phyloP scores from a whole-genome alignment of 2,797 vertebrate species.

The Onychomys leucogaster region DNA sequence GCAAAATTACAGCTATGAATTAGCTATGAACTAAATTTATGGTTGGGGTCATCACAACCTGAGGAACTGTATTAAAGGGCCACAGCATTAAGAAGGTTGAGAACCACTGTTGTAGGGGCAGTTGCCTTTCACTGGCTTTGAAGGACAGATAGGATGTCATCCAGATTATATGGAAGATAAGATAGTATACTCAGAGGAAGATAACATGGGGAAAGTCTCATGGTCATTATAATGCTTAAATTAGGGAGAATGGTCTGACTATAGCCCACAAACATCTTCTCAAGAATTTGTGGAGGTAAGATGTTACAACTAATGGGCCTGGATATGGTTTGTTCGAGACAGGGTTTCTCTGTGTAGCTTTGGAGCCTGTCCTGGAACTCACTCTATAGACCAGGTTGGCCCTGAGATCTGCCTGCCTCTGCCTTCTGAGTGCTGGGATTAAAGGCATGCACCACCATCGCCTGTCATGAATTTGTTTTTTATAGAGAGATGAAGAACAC shows the following conservation, averaged over 20 bases:
- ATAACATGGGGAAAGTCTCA: not conserved
- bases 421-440: too few relatives aligned
- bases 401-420: too few relatives aligned
- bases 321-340: not conserved
- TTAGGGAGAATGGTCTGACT: not conserved
- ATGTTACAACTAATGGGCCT: not conserved
- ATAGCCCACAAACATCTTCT: not conserved
- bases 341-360: too few relatives aligned
- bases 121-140: not conserved
- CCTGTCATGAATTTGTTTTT: not conserved
- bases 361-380: too few relatives aligned
- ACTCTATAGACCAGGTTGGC: too few relatives aligned
- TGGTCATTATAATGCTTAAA: too few relatives aligned
- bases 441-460: too few relatives aligned
- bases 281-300: not conserved
- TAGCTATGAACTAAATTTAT: not conserved
- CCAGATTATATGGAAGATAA: not conserved
- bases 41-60: not conserved
- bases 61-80: not conserved
- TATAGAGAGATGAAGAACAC: not conserved
- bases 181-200: not conserved
- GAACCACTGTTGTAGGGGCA: not conserved
- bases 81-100: not conserved
- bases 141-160: not conserved
- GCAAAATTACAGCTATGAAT: not conserved